Conservation (phyloP, 2,113 vertebrate genomes). For the Halichoerus grypus region DNA sequence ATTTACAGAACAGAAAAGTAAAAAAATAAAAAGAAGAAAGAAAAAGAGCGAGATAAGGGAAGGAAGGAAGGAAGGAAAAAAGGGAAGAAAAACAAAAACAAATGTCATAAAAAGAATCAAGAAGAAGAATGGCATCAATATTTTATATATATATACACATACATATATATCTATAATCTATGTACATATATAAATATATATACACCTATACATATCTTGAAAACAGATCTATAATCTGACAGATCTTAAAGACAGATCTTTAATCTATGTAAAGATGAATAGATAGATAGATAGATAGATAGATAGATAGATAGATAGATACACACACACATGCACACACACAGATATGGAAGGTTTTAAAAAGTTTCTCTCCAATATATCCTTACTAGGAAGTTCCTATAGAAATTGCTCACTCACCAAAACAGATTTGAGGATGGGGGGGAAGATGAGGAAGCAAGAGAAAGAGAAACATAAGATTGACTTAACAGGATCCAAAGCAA, state of each 20-base stretch:
- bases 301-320: not conserved
- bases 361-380: not conserved
- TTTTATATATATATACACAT: not conserved
- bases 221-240: not conserved
- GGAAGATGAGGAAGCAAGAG: not conserved
- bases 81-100: not conserved
- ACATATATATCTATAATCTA: not conserved
- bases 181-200: not conserved
- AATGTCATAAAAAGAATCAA: not conserved
- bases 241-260: not conserved
- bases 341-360: not conserved
- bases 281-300: not conserved
- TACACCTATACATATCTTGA: not conserved
- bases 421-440: not conserved
- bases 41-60: not conserved
- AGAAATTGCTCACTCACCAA: not conserved
- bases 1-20: not conserved
- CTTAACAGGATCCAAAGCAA: not conserved
- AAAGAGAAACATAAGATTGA: not conserved
- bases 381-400: not conserved
- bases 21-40: not conserved
- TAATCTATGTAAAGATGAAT: not conserved
- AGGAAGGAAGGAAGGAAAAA: not conserved
- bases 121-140: not conserved
- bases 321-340: not conserved